Evolutionary conservation across 2,113 vertebrate genomes (phyloP).

Genomic region (Brachyhypopomus gauderio): DNA sequence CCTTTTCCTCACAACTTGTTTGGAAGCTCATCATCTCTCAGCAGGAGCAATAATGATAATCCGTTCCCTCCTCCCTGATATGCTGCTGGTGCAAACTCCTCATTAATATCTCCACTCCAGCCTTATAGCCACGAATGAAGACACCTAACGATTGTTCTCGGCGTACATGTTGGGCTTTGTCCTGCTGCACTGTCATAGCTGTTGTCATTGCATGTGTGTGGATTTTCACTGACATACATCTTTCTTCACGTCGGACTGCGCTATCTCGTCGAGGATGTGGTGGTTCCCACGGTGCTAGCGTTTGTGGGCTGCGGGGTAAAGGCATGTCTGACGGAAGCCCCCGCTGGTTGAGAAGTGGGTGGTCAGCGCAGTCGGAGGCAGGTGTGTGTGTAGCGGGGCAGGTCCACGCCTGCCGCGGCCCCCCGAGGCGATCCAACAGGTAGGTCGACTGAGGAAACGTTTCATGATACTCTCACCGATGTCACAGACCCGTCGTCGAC

Average conservation of each 20-base stretch:
- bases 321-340: not conserved
- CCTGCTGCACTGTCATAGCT: not conserved
- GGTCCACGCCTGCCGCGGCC: constrained; percentile 5
- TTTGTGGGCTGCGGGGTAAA: constrained; percentile 3
- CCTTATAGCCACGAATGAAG: constrained; percentile 1
- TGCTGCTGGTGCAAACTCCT: not conserved
- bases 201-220: not conserved
- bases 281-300: not conserved
- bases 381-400: not conserved
- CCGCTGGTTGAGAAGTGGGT: not conserved
- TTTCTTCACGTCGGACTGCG: not conserved
- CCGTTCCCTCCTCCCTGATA: constrained; percentile 4
- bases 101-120: constrained; percentile 1
- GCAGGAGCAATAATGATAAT: constrained; percentile 30
- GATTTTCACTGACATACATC: not conserved
- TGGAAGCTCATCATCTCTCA: constrained; percentile 25
- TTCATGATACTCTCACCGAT: constrained; percentile 31
- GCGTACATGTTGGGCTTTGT: not conserved
- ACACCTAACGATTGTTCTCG: not conserved
- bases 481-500: constrained; percentile 29
- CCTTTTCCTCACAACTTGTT: not conserved
- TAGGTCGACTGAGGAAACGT: constrained; percentile 10
- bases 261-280: not conserved
- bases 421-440: constrained; percentile 22
- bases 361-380: not conserved